Base-by-base conservation (phyloP, 2,888 invertebrate genomes). In the Ceraclea dissimilis region DNA sequence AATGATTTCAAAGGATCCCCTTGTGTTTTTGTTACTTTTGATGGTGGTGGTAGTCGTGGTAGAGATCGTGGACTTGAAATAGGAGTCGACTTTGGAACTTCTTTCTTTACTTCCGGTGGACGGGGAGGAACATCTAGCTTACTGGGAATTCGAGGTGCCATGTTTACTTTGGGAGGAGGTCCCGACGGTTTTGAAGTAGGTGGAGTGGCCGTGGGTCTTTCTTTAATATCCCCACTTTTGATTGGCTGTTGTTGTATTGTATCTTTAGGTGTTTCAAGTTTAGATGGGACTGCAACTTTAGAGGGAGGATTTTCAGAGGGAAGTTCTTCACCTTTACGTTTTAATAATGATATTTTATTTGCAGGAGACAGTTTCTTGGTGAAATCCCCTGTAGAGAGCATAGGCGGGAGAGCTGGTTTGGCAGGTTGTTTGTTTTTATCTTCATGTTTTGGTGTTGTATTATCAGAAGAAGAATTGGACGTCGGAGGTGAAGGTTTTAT, bases 1-100 rank as follows among this genome's bases (percentile, higher is more conserved):
- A 85, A 69, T n/a, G 80, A 78, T 67, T 81, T 80, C 19, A 78
- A 65, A 39, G 75, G 74, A 64, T 78, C 75, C 56, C 77, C 77
- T 60, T 59, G 57, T 18, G 60, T 51, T 44, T 55, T 56, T 10
- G 54, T 39, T n/a, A 52, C 51, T 48, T 56, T 60, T 1, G 52
- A 18, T 2, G 52, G 22, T 20, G 26, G 50, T 43, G 54, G 52
- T 34, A 56, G 26, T 46, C 50, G 52, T 13, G 39, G 16, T 11
- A 39, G 33, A 50, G 58, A 49, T 49, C 58, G 22, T 8, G 58
- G 46, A 16, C 46, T 11, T 34, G 48, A 44, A 6, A 49, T 16
- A 18, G 21, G 46, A 2, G 39, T 39, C 2, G 39, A 39, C 44
- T 54, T 58, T 16, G 39, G 44, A 44, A 49, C 34, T 44, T 60